Evolutionary conservation across 2,888 invertebrate species (phyloP), one percentile per base, ranked within the genome.

Genomic region (Apamea anceps): DNA sequence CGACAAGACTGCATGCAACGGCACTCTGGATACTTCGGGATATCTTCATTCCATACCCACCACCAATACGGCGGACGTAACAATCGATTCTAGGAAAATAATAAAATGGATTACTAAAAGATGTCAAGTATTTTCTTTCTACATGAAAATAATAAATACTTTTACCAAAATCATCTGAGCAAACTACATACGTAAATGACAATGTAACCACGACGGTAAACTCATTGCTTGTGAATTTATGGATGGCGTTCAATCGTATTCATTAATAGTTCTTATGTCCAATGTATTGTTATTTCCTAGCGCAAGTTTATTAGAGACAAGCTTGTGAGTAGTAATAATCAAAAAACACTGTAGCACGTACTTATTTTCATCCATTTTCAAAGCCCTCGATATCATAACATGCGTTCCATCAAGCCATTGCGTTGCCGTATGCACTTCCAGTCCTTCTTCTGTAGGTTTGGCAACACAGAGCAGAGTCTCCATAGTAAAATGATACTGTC

Each of bases 401-500:
- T 98, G 98, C 0, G 93, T 90, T 0, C 95, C 90, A 88, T 98
- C 97, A 86, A 98, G 95, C 95, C 97, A 97, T 88, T 98, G 98
- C 0, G 97, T 94, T 0, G 98, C 90, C 0, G 97, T 93, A 90
- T 96, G 97, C 12, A 98, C 97, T 82, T 98, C 97, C 82, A 98
- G 92, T 0, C 98, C 98, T 91, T 98, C 98, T 91, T 98, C 98
- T 3, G 95, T 95, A 0, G 98, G 98, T 66, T 97, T 92, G 51
- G 97, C 97, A 6, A 98, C 96, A 90, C 97, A 97, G 0, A 96
- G 96, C 75, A 98, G 97, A 0, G 97, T 97, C 92, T 98, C 98
- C 98, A 98, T 98, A n/a, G 97, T 97, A 87, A 97, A 98, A 92
- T 98, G 98, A 91, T 98, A 98, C 90, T 98, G 98, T 28, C 96